These are phyloP conservation scores for Melieria crassipennis DNA, from an alignment of 2,888 invertebrate genomes.

Conservation along the genomic window DNA sequence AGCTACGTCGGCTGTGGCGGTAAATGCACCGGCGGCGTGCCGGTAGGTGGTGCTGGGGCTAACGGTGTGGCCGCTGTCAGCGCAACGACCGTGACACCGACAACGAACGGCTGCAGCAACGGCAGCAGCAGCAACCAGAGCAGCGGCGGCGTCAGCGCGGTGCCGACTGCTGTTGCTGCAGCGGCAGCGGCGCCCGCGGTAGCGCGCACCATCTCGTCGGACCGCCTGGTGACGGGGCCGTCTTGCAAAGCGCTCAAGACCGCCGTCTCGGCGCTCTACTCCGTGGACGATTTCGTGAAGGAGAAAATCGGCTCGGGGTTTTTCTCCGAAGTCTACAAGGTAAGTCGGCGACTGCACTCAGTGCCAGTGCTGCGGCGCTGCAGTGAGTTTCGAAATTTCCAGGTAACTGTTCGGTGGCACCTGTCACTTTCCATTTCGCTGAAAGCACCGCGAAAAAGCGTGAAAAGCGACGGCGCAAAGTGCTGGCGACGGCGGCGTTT, in stretches of 20 bases:
- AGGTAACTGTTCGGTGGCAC: too few relatives aligned
- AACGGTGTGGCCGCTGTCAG: slow-evolving; percentile 3
- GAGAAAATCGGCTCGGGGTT: slow-evolving; percentile 96
- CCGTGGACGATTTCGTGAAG: slow-evolving; percentile 91
- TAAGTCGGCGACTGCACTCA: slow-evolving; percentile 68
- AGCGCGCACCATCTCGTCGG: slow-evolving; percentile 64
- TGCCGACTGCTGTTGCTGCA: slow-evolving; percentile 30
- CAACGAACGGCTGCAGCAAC: slow-evolving; percentile 9
- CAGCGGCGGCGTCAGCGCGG: slow-evolving; percentile 23
- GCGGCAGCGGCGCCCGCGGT: slow-evolving; percentile 49
- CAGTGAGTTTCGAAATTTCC: too few relatives aligned
- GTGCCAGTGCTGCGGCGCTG: too few relatives aligned
- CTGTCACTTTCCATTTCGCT: neutral
- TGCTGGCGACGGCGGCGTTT: neutral
- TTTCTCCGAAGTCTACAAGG: slow-evolving; percentile 98
- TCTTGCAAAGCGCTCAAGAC: slow-evolving; percentile 91
- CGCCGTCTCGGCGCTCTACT: slow-evolving; percentile 90
- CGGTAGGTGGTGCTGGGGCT: neutral
- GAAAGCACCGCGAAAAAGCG: neutral
- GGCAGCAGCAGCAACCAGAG: slow-evolving; percentile 22
- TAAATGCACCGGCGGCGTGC: slow-evolving; percentile 24
- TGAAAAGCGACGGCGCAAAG: neutral
- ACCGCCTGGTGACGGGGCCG: slow-evolving; percentile 74
- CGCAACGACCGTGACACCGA: slow-evolving; percentile 12
- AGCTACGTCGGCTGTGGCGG: slow-evolving; percentile 24